Evolutionary conservation across 2,797 vertebrate species (phyloP).

Genomic region (Lagodon rhomboides): DNA sequence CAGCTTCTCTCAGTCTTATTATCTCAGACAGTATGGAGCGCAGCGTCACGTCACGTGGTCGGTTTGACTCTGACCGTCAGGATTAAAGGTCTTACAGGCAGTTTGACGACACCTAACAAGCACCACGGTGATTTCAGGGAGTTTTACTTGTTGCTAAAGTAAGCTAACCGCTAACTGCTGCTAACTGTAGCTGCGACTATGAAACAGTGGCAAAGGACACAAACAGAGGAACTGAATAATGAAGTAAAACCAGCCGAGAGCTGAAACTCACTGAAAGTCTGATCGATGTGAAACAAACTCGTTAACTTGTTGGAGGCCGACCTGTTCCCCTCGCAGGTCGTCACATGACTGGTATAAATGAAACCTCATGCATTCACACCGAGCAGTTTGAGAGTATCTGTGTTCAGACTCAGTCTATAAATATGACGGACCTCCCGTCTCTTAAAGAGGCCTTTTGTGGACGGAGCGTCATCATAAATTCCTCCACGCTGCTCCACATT

Average conservation of each 20-base stretch:
- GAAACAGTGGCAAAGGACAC: too few relatives aligned
- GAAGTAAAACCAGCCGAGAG: background rate
- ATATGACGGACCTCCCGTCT: constrained; percentile 65
- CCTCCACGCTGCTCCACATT: constrained; percentile 69
- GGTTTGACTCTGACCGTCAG: too few relatives aligned
- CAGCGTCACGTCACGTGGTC: constrained; percentile 11
- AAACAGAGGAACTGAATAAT: accelerated
- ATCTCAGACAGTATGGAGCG: constrained; percentile 52
- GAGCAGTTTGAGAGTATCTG: constrained; percentile 24
- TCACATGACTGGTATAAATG: background rate
- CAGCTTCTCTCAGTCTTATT: constrained; percentile 54
- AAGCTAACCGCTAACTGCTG: too few relatives aligned
- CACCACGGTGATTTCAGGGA: too few relatives aligned
- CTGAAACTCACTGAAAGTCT: too few relatives aligned
- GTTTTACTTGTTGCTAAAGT: too few relatives aligned
- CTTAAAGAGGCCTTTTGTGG: constrained; percentile 72
- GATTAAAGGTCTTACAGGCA: too few relatives aligned
- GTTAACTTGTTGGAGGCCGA: background rate
- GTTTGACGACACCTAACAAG: too few relatives aligned
- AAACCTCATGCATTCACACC: constrained; percentile 38
- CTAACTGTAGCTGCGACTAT: too few relatives aligned
- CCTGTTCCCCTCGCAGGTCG: background rate
- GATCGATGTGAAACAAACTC: background rate
- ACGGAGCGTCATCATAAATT: constrained; percentile 73
- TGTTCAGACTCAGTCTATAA: constrained; percentile 68